Evolutionary conservation across 1,140 invertebrate genomes (phyloP).

Genomic region (Drosophila murphyi): DNA sequence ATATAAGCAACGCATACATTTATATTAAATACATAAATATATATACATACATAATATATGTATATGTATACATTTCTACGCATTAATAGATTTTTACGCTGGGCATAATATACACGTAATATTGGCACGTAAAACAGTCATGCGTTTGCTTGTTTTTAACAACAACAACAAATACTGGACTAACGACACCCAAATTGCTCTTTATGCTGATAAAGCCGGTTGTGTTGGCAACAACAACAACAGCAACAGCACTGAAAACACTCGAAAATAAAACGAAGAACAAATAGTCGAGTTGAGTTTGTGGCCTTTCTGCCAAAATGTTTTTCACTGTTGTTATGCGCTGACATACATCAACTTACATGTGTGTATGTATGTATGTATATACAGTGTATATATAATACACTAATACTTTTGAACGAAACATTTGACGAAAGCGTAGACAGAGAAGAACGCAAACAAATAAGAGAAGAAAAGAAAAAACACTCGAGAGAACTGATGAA

Average conservation of each 20-base stretch:
- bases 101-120: conserved; percentile 9
- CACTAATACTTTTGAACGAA: neutral
- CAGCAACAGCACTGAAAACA: neutral
- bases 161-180: conserved; percentile 14
- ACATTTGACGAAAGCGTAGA: neutral
- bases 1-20: conserved; percentile 50
- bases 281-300: conserved; percentile 20
- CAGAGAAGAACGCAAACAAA: neutral
- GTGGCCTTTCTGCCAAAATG: neutral
- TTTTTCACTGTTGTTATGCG: conserved; percentile 40
- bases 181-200: conserved; percentile 6
- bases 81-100: conserved; percentile 32
- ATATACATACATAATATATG: neutral
- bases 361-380: neutral
- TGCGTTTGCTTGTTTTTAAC: conserved; percentile 50
- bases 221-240: conserved; percentile 22
- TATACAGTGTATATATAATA: neutral
- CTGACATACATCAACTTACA: neutral
- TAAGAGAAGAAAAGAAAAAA: neutral
- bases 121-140: conserved; percentile 39
- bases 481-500: neutral
- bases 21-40: neutral
- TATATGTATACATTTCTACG: conserved; percentile 1
- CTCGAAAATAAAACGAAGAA: conserved; percentile 1
- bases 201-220: conserved; percentile 33